Percentiles rank a stretch among this genome's conserved stretches.
These are phyloP conservation scores for Hemiscyllium ocellatum DNA, from an alignment of 2,113 vertebrate species.

Conservation along the genomic window DNA sequence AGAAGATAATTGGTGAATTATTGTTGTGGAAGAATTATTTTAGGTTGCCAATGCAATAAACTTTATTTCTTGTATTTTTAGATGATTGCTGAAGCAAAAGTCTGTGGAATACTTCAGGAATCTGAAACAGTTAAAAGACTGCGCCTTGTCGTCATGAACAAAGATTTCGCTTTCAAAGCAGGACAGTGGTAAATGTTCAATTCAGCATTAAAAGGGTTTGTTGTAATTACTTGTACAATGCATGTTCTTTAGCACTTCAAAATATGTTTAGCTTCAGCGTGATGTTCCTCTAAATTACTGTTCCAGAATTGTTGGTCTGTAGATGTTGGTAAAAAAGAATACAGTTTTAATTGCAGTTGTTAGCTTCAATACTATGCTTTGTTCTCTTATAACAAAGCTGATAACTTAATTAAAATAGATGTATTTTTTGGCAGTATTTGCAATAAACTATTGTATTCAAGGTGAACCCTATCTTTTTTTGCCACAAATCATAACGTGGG, in stretches of 20 bases:
- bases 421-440: not conserved
- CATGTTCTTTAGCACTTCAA: not conserved
- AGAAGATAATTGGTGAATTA: not conserved
- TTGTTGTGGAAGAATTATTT: not conserved
- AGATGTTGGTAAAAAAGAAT: not conserved
- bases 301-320: not conserved
- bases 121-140: slow-evolving; percentile 74
- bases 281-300: too few species aligned
- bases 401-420: not conserved
- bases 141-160: slow-evolving; percentile 60
- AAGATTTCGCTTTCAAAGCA: slow-evolving; percentile 80
- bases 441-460: not conserved
- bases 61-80: slow-evolving; percentile 46
- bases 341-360: not conserved
- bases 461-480: not conserved
- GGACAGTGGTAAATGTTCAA: slow-evolving; percentile 78
- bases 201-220: slow-evolving; percentile 42
- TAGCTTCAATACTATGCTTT: not conserved
- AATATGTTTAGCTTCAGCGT: not conserved
- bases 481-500: not conserved
- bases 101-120: slow-evolving; percentile 67
- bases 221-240: not conserved
- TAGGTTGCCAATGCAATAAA: not conserved
- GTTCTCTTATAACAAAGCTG: not conserved
- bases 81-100: slow-evolving; percentile 70